Evolutionary conservation across 2,113 vertebrate genomes (phyloP), one percentile per base, ranked within the genome.

Genomic region (Myiozetetes cayanensis): DNA sequence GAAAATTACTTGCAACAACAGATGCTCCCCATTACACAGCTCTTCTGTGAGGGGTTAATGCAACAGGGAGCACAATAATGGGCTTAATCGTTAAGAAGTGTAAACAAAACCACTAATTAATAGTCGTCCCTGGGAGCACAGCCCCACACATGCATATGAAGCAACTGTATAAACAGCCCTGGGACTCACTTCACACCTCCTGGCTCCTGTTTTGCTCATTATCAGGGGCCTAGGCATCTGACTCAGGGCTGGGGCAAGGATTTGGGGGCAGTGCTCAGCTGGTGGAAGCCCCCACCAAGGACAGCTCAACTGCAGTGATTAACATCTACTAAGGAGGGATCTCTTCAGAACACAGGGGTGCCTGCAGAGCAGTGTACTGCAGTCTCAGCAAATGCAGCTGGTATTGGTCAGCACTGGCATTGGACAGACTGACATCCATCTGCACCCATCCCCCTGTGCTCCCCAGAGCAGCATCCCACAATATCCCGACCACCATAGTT

Each of bases 401-500:
- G 39, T 12, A 6, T 68, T 49, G 53, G 46, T n/a, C 67, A 66
- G 63, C 62, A 56, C 47, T 24, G 71, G 20, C 1, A 16, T 10
- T 0, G 3, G 80, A 79, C 78, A 65, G 65, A 85, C 46, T 14
- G 23, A 83, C 52, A 27, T 14, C 58, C 7, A 24, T 50, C 52
- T 59, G 63, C 25, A 7, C 31, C 61, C 3, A 0, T 49, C 58
- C 50, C 77, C 53, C 71, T 13, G 2, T 1, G 1, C 8, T 20
- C 46, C 73, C 77, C 62, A 74, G 49, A 20, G 8, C 4, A 30
- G 37, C 27, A 67, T 25, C 67, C 59, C n/a, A 0, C 10, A 2
- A 11, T 8, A 6, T 15, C 18, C 43, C 33, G 1, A 92, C 72
- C 2, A 8, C 74, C 72, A 95, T 98, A 98, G 96, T 98, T 98